Evolutionary conservation across 2,888 invertebrate genomes (phyloP), one percentile per base, ranked within the genome.

Genomic region (Amphipyra berbera): DNA sequence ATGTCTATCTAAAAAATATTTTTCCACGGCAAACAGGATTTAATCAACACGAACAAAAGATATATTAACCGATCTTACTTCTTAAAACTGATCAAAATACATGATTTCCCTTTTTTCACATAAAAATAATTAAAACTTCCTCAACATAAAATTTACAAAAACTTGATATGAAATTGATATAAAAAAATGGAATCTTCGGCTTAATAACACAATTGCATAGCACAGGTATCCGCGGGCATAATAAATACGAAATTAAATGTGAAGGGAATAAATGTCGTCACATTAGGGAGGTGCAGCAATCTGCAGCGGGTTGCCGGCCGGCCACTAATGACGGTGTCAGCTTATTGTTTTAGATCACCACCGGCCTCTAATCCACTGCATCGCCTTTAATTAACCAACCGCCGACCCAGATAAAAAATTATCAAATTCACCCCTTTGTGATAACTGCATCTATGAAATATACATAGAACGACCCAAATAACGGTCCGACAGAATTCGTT

Each of bases 281-380:
- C 90, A 91, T 93, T 92, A 93, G 77, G 85, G 83, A 86, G 89
- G 88, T 84, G 89, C 86, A 83, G 80, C 82, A 85, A 89, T 88
- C 88, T 83, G 87, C 86, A 84, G 82, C 86, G 88, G 62, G 81
- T 63, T 54, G 58, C 15, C 48, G 37, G 12, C 73, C 81, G 70
- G 61, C 54, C 68, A 52, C 89, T 93, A 92, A 93, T 94, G 91
- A 91, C 89, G 82, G 90, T 81, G 85, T 86, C 80, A 83, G 89
- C 81, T 91, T 91, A 95, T 95, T 94, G 94, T 95, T 95, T 94
- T 94, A 94, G 90, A 93, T 90, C 88, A 88, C 87, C 82, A 85
- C 94, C 93, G 92, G 93, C 90, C 90, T 92, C 87, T 94, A 92
- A 94, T 94, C 90, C 82, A 85, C 83, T 87, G 83, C 83, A 89